Base-by-base conservation (phyloP, 2,888 invertebrate species). In the Ornithoptera alexandrae region DNA sequence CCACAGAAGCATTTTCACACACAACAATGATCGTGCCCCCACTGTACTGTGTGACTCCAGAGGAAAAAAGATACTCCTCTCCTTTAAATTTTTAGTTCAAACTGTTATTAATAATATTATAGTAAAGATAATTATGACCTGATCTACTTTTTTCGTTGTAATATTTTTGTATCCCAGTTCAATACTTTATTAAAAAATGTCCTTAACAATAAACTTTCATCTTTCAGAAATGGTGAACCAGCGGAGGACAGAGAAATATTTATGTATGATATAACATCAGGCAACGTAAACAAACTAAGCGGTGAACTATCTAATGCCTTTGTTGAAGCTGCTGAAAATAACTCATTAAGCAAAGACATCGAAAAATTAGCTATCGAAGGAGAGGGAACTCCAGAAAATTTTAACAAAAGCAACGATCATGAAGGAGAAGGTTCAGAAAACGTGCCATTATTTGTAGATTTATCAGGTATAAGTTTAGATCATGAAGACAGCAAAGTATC, bases 291-390 rank as follows among this genome's bases (percentile, higher is more conserved):
- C 84, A 96, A 95, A 86, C 89, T 97, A 30, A 95, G 94, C 74
- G 97, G 97, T 1, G 97, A 97, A 79, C 90, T 97, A 65, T 97
- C 97, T 6, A 94, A 95, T 65, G 96, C 97, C 56, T 97, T 97
- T 78, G 97, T 97, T 2, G 96, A 96, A 81, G 97, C 97, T 61
- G 97, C 97, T 30, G 97, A 97, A 88, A 96, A 96, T 75, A 97
- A 97, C 85, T 95, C 97, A 12, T 88, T 94, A 62, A 94, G 94
- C 74, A 94, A 94, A 85, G 95, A 95, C 74, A 89, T 94, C 73
- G 94, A 94, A 77, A 92, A 93, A 75, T 87, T 94, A 42, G 93
- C 93, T 30, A 92, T 93, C 65, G 89, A 90, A 79, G 93, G 93
- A 67, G 91, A 93, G 72, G 93, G 93, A 59, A 84, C 80, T 63